Conservation (phyloP, 2,797 vertebrate genomes). For the Pangasius krempfi region DNA sequence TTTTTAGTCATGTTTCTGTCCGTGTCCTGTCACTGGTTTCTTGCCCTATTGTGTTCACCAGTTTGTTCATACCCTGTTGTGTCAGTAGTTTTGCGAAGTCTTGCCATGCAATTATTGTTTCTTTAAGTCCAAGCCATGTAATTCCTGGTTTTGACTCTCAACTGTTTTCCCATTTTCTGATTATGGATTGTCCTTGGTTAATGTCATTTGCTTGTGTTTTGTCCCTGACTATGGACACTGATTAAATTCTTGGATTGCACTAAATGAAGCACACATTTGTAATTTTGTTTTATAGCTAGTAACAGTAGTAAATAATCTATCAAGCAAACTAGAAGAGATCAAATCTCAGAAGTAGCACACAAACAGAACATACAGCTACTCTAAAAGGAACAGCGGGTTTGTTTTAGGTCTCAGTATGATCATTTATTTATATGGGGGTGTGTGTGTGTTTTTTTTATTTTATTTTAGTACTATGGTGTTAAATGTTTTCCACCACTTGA, state of each 20-base stretch:
- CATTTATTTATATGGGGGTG: background rate
- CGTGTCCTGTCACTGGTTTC: background rate
- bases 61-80: background rate
- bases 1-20: background rate
- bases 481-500: conserved; percentile 1
- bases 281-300: background rate
- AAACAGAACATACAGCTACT: background rate
- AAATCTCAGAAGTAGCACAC: background rate
- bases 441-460: background rate
- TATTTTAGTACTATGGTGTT: conserved; percentile 1
- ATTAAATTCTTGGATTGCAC: background rate
- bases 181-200: background rate
- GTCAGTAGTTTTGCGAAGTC: too few relatives aligned
- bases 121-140: background rate
- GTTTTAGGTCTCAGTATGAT: conserved; percentile 2
- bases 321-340: background rate
- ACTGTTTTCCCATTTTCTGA: background rate
- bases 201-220: background rate
- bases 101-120: background rate
- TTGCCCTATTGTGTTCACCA: background rate
- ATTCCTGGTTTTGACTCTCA: background rate
- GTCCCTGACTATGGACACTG: background rate
- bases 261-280: background rate
- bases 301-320: background rate
- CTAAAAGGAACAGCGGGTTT: background rate